Conservation (phyloP, 64 coral and sea anemone genomes). For the Trachythela sp. region DNA sequence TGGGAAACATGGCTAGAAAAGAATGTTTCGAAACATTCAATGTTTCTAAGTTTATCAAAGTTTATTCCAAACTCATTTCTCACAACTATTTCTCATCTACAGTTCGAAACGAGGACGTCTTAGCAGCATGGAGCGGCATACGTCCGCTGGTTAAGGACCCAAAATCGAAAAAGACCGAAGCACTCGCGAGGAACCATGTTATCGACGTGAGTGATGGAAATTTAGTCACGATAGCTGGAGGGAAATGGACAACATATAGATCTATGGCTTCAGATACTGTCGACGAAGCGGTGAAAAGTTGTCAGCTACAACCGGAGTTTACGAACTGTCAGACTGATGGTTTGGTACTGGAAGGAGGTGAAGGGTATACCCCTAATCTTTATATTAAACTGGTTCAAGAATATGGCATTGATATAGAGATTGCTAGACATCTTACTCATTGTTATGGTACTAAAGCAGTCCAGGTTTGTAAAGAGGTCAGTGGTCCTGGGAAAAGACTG, state of each 20-base stretch:
- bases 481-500: conserved; percentile 67
- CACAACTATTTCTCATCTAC: background rate
- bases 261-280: conserved; percentile 93
- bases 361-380: conserved; percentile 69
- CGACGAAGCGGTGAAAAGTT: conserved; percentile 78
- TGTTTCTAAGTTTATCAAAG: too few species aligned
- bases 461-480: conserved; percentile 71
- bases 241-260: conserved; percentile 96
- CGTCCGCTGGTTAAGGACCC: conserved; percentile 81
- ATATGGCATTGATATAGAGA: conserved; percentile 88
- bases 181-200: conserved; percentile 89
- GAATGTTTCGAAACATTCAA: too few species aligned
- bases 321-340: conserved; percentile 84
- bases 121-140: conserved; percentile 91
- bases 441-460: conserved; percentile 60
- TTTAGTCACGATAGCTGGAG: conserved; percentile 90
- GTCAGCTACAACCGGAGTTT: conserved; percentile 52
- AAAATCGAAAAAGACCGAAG: conserved; percentile 85
- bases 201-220: conserved; percentile 77
- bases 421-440: conserved; percentile 6
- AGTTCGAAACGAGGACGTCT: conserved; percentile 84
- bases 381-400: conserved; percentile 83
- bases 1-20: too few species aligned
- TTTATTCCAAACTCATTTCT: too few species aligned
- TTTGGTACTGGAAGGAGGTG: conserved; percentile 79